phyloP scores from a whole-genome alignment of 2,888 invertebrate species.

The Dicycla oo region DNA sequence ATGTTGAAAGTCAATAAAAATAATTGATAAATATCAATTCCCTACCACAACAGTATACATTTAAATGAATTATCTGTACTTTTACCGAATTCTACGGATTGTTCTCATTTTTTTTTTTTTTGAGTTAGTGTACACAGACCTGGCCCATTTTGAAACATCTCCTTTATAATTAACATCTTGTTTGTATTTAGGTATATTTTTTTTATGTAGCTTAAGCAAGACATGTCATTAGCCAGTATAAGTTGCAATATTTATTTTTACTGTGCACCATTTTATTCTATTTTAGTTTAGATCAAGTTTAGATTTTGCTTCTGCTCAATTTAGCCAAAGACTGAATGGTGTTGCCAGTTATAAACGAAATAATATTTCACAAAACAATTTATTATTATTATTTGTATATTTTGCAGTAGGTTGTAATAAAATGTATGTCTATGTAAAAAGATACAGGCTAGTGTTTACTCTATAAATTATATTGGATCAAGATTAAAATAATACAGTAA shows the following conservation, averaged over 20 bases:
- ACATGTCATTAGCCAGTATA: constrained; percentile 35
- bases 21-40: too few species aligned
- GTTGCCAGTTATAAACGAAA: constrained; percentile 62
- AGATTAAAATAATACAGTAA: constrained; percentile 14
- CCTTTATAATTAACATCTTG: background rate
- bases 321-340: constrained; percentile 85
- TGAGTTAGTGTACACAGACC: too few species aligned
- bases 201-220: constrained; percentile 22
- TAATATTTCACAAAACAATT: constrained; percentile 57
- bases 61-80: too few species aligned
- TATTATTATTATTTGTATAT: constrained; percentile 56
- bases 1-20: too few species aligned
- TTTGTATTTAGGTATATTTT: background rate
- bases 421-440: constrained; percentile 33
- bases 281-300: constrained; percentile 40
- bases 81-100: too few species aligned
- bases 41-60: too few species aligned
- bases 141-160: too few species aligned
- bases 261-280: constrained; percentile 16
- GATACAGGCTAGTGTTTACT: constrained; percentile 35
- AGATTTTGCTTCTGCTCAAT: constrained; percentile 79
- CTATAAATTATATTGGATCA: constrained; percentile 9
- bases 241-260: constrained; percentile 19
- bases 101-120: too few species aligned
- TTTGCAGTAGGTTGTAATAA: constrained; percentile 37